Percentiles rank a stretch among this genome's conserved stretches.
Conservation (phyloP, 2,888 invertebrate species). For the Calliopum simillimum region DNA sequence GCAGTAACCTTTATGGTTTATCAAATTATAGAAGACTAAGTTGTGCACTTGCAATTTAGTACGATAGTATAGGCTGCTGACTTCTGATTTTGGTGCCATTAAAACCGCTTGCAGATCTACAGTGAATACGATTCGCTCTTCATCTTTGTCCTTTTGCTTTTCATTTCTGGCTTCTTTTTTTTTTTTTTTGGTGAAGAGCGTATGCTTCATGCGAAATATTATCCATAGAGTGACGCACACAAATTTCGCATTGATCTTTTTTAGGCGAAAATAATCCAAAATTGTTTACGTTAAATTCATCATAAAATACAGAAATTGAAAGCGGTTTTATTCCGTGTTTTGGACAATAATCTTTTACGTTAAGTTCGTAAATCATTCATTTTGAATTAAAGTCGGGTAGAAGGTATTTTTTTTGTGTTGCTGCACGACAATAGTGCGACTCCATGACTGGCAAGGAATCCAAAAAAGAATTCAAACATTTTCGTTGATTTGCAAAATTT, state of each 20-base stretch:
- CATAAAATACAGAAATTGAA: constrained; percentile 27
- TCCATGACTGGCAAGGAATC: no score
- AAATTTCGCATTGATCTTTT: constrained; percentile 37
- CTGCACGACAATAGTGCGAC: constrained; percentile 33
- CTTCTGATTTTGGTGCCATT: constrained; percentile 38
- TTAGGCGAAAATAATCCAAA: constrained; percentile 28
- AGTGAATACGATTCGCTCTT: constrained; percentile 31
- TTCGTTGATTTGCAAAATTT: constrained; percentile 27
- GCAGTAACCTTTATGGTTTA: constrained; percentile 36
- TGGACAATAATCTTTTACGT: no score
- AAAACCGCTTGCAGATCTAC: constrained; percentile 39
- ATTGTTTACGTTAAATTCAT: constrained; percentile 33
- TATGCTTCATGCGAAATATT: constrained; percentile 31
- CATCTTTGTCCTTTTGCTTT: constrained; percentile 36
- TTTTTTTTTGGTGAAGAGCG: constrained; percentile 36
- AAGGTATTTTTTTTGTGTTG: no score
- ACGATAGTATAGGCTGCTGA: constrained; percentile 35
- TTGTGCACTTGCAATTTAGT: constrained; percentile 39
- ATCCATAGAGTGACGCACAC: constrained; percentile 27
- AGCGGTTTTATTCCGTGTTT: constrained; percentile 32
- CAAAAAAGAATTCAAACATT: constrained; percentile 34
- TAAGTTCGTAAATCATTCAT: no score
- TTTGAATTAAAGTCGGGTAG: no score
- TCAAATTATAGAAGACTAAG: constrained; percentile 37
- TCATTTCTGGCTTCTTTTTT: constrained; percentile 37